Percentiles rank a stretch among this genome's conserved stretches.
These are phyloP conservation scores for Poliocrania exsul DNA, from an alignment of 2,797 vertebrate species.

Conservation along the genomic window DNA sequence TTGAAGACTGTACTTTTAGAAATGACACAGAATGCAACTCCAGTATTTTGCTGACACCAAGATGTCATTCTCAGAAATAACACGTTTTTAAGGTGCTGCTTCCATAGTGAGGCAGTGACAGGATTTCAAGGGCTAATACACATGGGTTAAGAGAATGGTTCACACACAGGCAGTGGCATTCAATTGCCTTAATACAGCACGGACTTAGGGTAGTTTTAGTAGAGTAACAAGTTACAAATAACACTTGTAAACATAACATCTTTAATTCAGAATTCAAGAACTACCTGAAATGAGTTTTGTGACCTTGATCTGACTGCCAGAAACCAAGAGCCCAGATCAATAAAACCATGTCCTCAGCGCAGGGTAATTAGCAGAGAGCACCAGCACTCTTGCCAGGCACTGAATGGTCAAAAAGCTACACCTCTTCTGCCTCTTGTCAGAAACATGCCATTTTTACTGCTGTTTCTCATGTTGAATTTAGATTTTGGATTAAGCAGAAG, in stretches of 20 bases:
- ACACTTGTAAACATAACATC: background rate
- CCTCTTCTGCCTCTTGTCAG: background rate
- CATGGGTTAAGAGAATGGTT: background rate
- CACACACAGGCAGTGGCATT: background rate
- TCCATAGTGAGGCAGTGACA: background rate
- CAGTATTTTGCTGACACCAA: conserved; percentile 21
- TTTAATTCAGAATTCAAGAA: conserved; percentile 31
- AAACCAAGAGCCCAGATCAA: background rate
- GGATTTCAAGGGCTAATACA: background rate
- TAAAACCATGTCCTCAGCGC: background rate
- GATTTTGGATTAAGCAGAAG: background rate
- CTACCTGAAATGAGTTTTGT: conserved; percentile 14
- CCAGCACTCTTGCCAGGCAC: background rate
- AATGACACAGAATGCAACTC: background rate
- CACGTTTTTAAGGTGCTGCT: background rate
- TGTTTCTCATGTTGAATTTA: accelerated
- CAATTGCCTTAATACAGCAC: background rate
- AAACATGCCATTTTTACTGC: background rate
- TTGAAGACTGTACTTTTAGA: background rate
- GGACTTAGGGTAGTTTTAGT: background rate
- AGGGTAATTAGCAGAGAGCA: background rate
- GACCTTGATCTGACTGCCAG: background rate
- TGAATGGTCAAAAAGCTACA: background rate
- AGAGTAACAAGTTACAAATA: conserved; percentile 9
- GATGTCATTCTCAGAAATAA: background rate